Base-by-base conservation (phyloP, 2,113 vertebrate genomes). In the Cygnus atratus region DNA sequence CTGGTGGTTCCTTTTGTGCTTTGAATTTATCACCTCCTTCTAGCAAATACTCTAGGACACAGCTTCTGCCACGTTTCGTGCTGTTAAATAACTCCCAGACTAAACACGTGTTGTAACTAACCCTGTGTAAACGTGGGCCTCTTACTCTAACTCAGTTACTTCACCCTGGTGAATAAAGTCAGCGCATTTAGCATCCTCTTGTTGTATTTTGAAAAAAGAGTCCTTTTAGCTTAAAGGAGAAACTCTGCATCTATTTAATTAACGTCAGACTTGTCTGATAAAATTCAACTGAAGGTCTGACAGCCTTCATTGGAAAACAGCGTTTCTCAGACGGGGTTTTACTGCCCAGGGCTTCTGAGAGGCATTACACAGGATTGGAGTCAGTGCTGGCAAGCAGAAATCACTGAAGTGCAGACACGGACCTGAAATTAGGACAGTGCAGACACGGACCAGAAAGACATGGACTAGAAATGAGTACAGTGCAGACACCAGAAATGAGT, bases 1-100 rank as follows among this genome's bases (percentile, higher is more conserved):
- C 55, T 37, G 78, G 80, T 74, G 90, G 24, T 77, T 72, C 90
- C 93, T 88, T 73, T 24, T 73, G 54, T 79, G 92, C 90, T 77
- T 80, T 7, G 0, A 4, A 39, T 43, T 50, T 20, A 3, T 57
- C 79, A 3, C 58, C 72, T 82, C 66, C 62, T 6, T 29, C 61
- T 37, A 29, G 85, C 15, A 72, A 8, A 19, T 21, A 13, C 58
- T 33, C n/a, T 18, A 63, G 65, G 67, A 14, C 33, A 4, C 58
- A 48, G 90, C 83, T 93, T 33, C 65, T 74, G 83, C 86, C 83
- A 2, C 2, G 1, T 5, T 33, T 7, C 13, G 55, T 67, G 88
- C 88, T 52, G 67, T 73, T 29, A 0, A 59, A 31, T 46, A 81
- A 74, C 54, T 5, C 52, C 33, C 71, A 33, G 65, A 31, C 76